phyloP scores from a whole-genome alignment of 1,140 invertebrate species.

The Caenorhabditis brenneri region DNA sequence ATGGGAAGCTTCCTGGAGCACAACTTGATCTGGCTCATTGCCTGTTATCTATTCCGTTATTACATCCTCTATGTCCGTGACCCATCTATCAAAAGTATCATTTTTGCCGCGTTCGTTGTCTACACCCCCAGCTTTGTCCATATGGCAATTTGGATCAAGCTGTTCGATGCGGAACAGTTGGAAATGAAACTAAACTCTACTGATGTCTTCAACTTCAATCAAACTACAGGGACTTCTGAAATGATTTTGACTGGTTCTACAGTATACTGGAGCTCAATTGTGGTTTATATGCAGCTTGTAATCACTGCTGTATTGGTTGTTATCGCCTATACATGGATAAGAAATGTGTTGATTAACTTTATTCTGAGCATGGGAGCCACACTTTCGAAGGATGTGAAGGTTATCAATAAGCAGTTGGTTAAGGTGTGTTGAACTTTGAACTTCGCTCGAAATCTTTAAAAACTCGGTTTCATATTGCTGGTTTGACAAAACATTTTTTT shows the following conservation, averaged over 20 bases:
- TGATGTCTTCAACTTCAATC: not conserved
- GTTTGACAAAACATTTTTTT: too few relatives aligned
- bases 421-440: not conserved
- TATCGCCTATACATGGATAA: not conserved
- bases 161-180: not conserved
- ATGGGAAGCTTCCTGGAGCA: conserved; percentile 4
- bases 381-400: not conserved
- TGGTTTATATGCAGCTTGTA: not conserved
- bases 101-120: not conserved
- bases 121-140: not conserved
- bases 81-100: conserved; percentile 12
- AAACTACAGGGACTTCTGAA: not conserved
- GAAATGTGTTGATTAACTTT: not conserved
- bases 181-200: not conserved
- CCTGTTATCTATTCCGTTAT: conserved; percentile 23
- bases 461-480: too few relatives aligned
- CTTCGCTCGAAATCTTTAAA: too few relatives aligned
- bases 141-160: not conserved
- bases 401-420: conserved; percentile 6
- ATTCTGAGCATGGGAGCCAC: not conserved
- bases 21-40: not conserved
- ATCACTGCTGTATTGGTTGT: not conserved
- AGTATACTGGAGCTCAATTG: conserved; percentile 10
- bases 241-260: not conserved
- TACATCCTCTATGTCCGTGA: conserved; percentile 2